These are phyloP conservation scores for Labrus mixtus DNA, from an alignment of 2,113 vertebrate species.

Conservation along the genomic window DNA sequence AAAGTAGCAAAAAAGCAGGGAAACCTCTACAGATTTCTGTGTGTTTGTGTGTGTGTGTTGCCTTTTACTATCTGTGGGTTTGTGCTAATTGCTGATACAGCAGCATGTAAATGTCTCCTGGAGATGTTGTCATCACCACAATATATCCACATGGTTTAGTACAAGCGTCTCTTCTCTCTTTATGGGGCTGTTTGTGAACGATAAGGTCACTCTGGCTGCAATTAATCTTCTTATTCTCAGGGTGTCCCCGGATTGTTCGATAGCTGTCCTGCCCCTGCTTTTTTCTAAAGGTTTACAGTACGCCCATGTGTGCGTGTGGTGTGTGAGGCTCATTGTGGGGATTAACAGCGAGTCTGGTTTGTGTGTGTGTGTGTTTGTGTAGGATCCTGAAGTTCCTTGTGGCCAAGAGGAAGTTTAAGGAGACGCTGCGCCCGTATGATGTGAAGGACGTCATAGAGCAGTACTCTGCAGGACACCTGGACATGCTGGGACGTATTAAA, in stretches of 20 bases:
- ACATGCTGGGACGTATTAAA: constrained; percentile 99
- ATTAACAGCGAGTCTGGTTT: constrained; percentile 29
- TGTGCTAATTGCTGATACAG: constrained; percentile 72
- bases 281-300: constrained; percentile 64
- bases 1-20: constrained; percentile 34
- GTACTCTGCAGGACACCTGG: constrained; percentile 96
- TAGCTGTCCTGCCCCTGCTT: constrained; percentile 50
- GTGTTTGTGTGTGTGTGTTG: constrained; percentile 35
- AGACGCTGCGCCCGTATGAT: constrained; percentile 95
- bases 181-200: constrained; percentile 69
- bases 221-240: constrained; percentile 74
- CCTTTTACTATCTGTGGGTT: constrained; percentile 25
- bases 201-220: constrained; percentile 75
- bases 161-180: constrained; percentile 45
- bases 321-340: constrained; percentile 16
- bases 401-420: constrained; percentile 99
- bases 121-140: constrained; percentile 57
- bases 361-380: constrained; percentile 31
- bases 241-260: constrained; percentile 40
- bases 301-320: neutral
- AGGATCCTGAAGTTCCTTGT: constrained; percentile 99
- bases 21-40: neutral
- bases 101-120: constrained; percentile 69
- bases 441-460: constrained; percentile 99
- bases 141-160: constrained; percentile 53